phyloP scores from a whole-genome alignment of 2,797 vertebrate species.

The Dendrocincla tyrannina region DNA sequence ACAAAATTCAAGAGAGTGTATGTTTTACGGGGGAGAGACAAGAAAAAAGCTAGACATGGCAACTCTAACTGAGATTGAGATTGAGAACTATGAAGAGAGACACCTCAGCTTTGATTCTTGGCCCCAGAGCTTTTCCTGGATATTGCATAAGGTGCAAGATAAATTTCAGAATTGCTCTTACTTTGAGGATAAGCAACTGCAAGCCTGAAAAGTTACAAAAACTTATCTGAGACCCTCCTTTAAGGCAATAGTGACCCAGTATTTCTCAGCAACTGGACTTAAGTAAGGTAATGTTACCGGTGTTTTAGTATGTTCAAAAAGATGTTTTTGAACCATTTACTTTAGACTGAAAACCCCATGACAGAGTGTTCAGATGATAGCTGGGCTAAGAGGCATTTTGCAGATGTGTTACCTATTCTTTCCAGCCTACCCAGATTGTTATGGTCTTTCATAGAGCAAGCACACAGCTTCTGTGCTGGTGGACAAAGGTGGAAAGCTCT shows the following conservation, averaged over 20 bases:
- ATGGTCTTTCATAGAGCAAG: not conserved
- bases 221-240: not conserved
- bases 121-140: not conserved
- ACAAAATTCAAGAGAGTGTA: not conserved
- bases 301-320: not conserved
- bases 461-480: not conserved
- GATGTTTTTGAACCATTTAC: not conserved
- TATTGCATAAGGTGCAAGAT: not conserved
- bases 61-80: not conserved
- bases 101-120: not conserved
- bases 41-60: not conserved
- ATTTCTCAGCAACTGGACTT: not conserved
- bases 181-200: not conserved
- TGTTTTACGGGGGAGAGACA: not conserved
- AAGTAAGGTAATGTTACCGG: rapidly evolving
- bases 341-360: not conserved
- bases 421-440: not conserved
- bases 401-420: not conserved
- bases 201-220: not conserved
- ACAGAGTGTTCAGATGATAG: not conserved
- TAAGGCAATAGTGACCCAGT: not conserved
- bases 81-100: not conserved
- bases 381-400: not conserved
- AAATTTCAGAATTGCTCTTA: not conserved
- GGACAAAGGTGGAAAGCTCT: not conserved